These are phyloP conservation scores for Hippocampus mohnikei DNA, from an alignment of 2,113 vertebrate species.

Conservation along the genomic window DNA sequence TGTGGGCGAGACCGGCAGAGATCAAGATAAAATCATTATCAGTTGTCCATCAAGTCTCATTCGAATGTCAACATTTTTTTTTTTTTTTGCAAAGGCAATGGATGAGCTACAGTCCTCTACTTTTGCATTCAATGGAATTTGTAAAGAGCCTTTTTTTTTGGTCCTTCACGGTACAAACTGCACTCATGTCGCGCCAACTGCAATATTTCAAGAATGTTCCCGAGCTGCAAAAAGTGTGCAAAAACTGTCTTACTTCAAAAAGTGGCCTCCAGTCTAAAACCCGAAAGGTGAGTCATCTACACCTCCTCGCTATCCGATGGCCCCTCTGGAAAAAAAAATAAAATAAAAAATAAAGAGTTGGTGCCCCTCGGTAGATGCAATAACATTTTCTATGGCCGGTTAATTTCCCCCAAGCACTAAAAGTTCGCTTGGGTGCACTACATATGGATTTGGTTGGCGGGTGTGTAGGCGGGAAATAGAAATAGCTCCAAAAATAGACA, in stretches of 20 bases:
- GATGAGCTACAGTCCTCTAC: neutral
- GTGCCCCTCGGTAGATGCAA: neutral
- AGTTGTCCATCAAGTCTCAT: neutral
- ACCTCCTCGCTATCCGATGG: neutral
- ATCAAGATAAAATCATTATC: neutral
- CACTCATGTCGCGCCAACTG: neutral
- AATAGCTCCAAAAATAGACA: neutral
- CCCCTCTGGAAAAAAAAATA: neutral
- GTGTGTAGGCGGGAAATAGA: neutral
- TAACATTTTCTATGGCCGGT: neutral
- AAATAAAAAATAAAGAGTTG: neutral
- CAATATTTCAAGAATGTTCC: neutral
- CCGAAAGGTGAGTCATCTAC: neutral
- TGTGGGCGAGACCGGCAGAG: neutral
- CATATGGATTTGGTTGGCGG: neutral
- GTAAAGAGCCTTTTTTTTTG: neutral
- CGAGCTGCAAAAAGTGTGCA: neutral
- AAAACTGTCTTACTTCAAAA: neutral
- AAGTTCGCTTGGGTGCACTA: neutral
- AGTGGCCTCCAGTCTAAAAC: too few relatives aligned
- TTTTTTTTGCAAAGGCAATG: neutral
- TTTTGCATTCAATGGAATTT: neutral
- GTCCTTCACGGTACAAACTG: neutral
- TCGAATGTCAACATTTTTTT: neutral
- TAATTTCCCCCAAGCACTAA: slow-evolving; percentile 1